These are phyloP conservation scores for Nasonia oneida DNA, from an alignment of 2,888 invertebrate genomes.

Conservation along the genomic window DNA sequence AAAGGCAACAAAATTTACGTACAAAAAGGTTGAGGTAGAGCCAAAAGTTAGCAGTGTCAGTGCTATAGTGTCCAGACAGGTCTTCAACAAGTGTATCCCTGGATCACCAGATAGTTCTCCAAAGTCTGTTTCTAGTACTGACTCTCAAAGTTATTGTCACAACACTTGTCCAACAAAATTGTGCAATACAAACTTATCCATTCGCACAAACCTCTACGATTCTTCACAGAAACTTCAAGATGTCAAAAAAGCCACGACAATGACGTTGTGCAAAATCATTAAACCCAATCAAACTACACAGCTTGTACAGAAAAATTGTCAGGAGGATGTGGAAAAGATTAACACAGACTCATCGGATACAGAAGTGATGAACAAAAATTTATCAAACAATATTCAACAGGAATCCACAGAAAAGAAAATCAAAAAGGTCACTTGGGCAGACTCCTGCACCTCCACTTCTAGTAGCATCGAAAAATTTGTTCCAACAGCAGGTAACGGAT, in stretches of 20 bases:
- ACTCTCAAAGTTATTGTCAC: conserved; percentile 49
- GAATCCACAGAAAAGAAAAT: conserved; percentile 50
- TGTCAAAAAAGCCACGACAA: conserved; percentile 66
- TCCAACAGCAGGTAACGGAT: conserved; percentile 37
- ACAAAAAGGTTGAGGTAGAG: conserved; percentile 46
- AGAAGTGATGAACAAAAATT: conserved; percentile 24
- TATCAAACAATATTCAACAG: background rate
- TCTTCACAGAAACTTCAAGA: conserved; percentile 71
- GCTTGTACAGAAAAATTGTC: conserved; percentile 21
- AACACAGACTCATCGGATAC: conserved; percentile 32
- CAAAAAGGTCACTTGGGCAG: conserved; percentile 61
- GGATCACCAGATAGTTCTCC: conserved; percentile 57
- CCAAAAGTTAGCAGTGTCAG: conserved; percentile 63
- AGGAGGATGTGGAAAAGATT: conserved; percentile 27
- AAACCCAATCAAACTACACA: conserved; percentile 59
- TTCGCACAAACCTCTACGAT: conserved; percentile 75
- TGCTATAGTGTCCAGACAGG: conserved; percentile 68
- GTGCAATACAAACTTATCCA: conserved; percentile 74
- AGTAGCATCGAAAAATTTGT: conserved; percentile 40
- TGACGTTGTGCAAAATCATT: conserved; percentile 65
- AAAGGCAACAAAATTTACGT: conserved; percentile 52
- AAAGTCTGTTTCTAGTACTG: conserved; percentile 38
- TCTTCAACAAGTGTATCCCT: conserved; percentile 65
- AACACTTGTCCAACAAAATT: conserved; percentile 65
- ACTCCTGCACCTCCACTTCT: conserved; percentile 25